Evolutionary conservation across 2,888 invertebrate genomes (phyloP).

Genomic region (Stenichneumon culpator): DNA sequence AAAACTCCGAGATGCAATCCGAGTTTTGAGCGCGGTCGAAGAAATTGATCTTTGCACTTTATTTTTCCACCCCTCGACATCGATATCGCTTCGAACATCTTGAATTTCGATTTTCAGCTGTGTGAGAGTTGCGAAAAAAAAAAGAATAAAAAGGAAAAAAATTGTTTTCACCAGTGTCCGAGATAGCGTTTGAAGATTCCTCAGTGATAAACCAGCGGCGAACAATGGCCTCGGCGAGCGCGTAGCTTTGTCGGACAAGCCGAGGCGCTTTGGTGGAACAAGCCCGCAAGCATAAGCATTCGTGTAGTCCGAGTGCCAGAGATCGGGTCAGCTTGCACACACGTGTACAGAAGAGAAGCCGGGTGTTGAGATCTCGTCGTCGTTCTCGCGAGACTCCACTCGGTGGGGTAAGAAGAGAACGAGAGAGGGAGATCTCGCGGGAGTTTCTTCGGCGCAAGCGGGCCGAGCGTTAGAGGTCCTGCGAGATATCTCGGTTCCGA

Average conservation of each 20-base stretch:
- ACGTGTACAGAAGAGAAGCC: conserved; percentile 23
- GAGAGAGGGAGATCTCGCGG: conserved; percentile 1
- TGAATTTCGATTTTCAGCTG: conserved; percentile 16
- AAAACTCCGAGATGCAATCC: not conserved
- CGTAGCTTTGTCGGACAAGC: conserved; percentile 39
- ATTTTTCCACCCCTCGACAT: not conserved
- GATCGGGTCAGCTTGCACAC: conserved; percentile 53
- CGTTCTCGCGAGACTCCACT: conserved; percentile 15
- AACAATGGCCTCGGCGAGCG: conserved; percentile 49
- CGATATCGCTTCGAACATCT: conserved; percentile 34
- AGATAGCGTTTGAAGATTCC: conserved; percentile 40
- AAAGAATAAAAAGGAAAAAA: not conserved
- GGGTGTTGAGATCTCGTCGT: conserved; percentile 49
- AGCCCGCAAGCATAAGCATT: conserved; percentile 9
- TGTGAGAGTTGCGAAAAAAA: not conserved
- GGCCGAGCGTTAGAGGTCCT: conserved; percentile 23
- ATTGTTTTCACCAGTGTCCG: conserved; percentile 6
- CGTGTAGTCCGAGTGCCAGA: conserved; percentile 16
- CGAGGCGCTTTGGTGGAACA: conserved; percentile 15
- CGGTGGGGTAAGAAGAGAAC: conserved; percentile 8
- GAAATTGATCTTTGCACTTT: not conserved
- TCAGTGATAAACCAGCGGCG: conserved; percentile 33
- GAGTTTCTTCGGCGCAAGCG: not conserved
- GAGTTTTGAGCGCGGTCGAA: not conserved
- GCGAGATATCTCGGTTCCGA: conserved; percentile 45